Conservation (phyloP, 2,888 invertebrate genomes). For the Pyrochroa serraticornis region DNA sequence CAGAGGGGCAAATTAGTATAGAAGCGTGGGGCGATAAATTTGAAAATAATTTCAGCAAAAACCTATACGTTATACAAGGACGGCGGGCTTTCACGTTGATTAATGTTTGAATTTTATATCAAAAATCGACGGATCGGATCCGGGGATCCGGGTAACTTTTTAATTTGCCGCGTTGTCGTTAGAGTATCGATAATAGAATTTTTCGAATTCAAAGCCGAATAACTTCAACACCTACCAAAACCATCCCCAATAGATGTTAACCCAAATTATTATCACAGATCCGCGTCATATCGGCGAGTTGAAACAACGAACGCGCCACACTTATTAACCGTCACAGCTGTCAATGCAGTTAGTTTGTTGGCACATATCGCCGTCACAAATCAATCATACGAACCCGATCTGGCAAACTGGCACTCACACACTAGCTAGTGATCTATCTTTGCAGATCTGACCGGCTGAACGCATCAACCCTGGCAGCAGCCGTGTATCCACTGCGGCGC, state of each 20-base stretch:
- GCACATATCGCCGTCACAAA: slow-evolving; percentile 25
- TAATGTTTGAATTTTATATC: neutral
- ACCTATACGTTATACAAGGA: neutral
- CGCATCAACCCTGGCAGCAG: slow-evolving; percentile 52
- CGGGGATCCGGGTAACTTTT: no score
- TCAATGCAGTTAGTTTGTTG: slow-evolving; percentile 13
- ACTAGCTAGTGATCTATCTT: slow-evolving; percentile 29
- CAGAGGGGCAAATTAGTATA: slow-evolving; percentile 11
- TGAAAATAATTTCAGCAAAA: slow-evolving; percentile 6
- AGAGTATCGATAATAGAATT: neutral
- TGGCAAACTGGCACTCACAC: slow-evolving; percentile 9
- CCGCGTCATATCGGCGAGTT: slow-evolving; percentile 15
- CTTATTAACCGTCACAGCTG: slow-evolving; percentile 4
- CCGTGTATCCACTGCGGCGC: slow-evolving; percentile 56
- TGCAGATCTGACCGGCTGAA: slow-evolving; percentile 47
- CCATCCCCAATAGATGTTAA: slow-evolving; percentile 13
- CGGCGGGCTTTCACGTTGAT: neutral
- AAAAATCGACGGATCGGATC: slow-evolving; percentile 11
- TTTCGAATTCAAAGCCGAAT: neutral
- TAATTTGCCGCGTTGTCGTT: slow-evolving; percentile 2
- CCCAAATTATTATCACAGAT: slow-evolving; percentile 21
- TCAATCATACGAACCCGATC: slow-evolving; percentile 25
- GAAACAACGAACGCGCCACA: slow-evolving; percentile 12
- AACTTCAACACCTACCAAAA: slow-evolving; percentile 27
- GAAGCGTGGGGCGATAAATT: slow-evolving; percentile 12